Conservation (phyloP, 2,113 vertebrate species). For the Heterochromis multidens region DNA sequence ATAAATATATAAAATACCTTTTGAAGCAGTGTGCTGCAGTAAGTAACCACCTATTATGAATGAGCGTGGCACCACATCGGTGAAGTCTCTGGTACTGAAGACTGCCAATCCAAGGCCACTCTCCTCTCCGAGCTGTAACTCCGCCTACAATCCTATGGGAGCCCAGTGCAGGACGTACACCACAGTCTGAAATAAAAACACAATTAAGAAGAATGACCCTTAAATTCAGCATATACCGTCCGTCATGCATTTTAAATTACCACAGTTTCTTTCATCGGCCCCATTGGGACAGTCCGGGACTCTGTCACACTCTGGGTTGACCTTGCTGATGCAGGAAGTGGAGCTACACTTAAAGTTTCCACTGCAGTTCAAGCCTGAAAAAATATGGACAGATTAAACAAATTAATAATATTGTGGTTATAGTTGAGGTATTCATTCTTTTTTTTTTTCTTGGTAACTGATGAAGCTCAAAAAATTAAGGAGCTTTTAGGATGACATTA, state of each 20-base stretch:
- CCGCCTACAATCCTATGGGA: slow-evolving; percentile 88
- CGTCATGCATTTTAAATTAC: slow-evolving; percentile 55
- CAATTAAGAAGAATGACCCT: background rate
- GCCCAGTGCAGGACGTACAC: slow-evolving; percentile 68
- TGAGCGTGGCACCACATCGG: slow-evolving; percentile 88
- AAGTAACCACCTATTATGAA: slow-evolving; percentile 87
- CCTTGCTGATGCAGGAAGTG: slow-evolving; percentile 79
- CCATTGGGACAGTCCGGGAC: slow-evolving; percentile 80
- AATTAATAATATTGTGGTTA: background rate
- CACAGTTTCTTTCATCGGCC: slow-evolving; percentile 80
- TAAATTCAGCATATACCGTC: accelerated
- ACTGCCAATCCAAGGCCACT: slow-evolving; percentile 95
- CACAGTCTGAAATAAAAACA: slow-evolving; percentile 79
- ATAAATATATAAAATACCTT: slow-evolving; percentile 61
- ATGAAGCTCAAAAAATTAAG: background rate
- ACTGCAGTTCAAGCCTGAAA: slow-evolving; percentile 77
- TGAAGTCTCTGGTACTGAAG: slow-evolving; percentile 85
- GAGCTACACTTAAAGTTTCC: slow-evolving; percentile 80
- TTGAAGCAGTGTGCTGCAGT: slow-evolving; percentile 93
- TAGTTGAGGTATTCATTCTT: background rate
- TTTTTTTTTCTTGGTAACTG: background rate
- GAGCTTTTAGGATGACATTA: slow-evolving; percentile 13
- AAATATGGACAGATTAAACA: background rate
- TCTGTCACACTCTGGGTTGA: slow-evolving; percentile 86
- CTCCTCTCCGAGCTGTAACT: slow-evolving; percentile 77